A percentile compares a stretch with the other conserved stretches of the same genome.
These are phyloP conservation scores for Dryobates pubescens DNA, from an alignment of 2,797 vertebrate genomes.

Conservation along the genomic window DNA sequence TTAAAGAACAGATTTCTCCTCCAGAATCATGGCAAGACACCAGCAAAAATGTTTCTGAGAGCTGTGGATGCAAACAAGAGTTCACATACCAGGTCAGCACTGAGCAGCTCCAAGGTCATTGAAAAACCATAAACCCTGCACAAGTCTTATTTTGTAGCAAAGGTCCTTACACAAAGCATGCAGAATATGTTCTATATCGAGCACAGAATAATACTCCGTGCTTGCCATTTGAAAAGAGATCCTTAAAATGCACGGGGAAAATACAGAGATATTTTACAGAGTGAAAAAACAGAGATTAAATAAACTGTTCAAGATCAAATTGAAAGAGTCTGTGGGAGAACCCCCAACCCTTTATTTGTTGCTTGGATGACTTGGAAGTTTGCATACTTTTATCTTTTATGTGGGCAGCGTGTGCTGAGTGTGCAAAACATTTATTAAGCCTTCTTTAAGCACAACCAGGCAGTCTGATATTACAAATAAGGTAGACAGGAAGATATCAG, in stretches of 20 bases:
- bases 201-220: not conserved
- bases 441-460: not conserved
- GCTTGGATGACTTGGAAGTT: conserved; percentile 6
- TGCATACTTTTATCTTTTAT: not conserved
- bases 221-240: not conserved
- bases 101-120: not conserved
- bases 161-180: not conserved
- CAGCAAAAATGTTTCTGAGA: not conserved
- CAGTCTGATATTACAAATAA: conserved; percentile 15
- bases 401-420: conserved; percentile 8
- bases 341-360: not conserved
- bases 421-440: conserved; percentile 35
- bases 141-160: not conserved
- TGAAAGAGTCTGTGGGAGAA: not conserved
- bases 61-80: not conserved
- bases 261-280: not conserved
- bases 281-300: not conserved
- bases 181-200: not conserved
- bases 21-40: not conserved
- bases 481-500: conserved; percentile 12
- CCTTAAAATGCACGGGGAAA: not conserved
- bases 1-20: not conserved
- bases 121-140: not conserved
- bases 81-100: conserved; percentile 2
- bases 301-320: not conserved